Evolutionary conservation across 2,113 vertebrate genomes (phyloP), one percentile per base, ranked within the genome.

Genomic region (Cochlearius cochlearius): DNA sequence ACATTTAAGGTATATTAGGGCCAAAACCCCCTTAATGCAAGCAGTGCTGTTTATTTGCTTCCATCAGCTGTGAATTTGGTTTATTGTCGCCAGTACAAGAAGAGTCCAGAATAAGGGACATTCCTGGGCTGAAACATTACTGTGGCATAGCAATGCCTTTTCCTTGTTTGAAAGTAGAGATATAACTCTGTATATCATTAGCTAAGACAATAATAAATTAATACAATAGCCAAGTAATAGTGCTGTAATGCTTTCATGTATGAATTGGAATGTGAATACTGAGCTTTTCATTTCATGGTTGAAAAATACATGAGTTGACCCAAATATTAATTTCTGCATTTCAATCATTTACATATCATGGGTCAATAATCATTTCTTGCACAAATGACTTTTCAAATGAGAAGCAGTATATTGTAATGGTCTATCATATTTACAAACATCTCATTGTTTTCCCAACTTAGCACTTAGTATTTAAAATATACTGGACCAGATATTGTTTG

Each of bases 251-350:
- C 96, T 97, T 97, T 97, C 93, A 94, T 96, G 97, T 98, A 98
- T 93, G 96, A 98, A 98, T 96, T 96, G 80, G 96, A 97, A 97
- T 98, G 96, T 97, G 98, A 97, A 96, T 92, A 96, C 86, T 95
- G 93, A 98, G 97, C 95, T 98, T 98, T 98, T 98, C 98, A 98
- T 98, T 98, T 98, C 98, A 98, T 98, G 98, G 96, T 98, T 98
- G 98, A 98, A 98, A 98, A 98, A 97, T 98, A 98, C 82, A 94
- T 94, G 97, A 98, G 97, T 98, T 98, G 98, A 98, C 98, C 98
- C 97, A 98, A 98, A 97, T 98, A 98, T 98, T 98, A 98, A 98
- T 98, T 98, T 98, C 96, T 98, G 94, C 96, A 93, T 98, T 98
- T 96, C 95, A 72, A 12, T 98, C 96, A 98, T 98, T 98, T 98